A percentile compares a stretch with the other conserved stretches of the same genome.
Evolutionary conservation across 2,113 vertebrate species (phyloP).

Genomic region (Eolophus roseicapilla): DNA sequence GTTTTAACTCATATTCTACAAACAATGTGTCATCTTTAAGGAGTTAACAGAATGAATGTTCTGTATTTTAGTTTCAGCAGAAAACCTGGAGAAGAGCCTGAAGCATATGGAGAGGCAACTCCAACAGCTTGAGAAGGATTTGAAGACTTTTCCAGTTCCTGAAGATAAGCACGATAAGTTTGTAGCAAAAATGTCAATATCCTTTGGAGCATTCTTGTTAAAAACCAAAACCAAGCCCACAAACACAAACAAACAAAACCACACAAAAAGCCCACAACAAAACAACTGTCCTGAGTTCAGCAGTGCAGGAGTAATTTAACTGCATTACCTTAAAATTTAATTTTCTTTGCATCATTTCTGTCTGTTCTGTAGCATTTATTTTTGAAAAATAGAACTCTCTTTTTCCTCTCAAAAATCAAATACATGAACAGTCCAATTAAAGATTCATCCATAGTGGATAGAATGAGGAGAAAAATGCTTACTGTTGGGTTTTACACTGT

Average conservation of each 20-base stretch:
- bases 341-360: conserved; percentile 38
- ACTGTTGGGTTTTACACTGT: background rate
- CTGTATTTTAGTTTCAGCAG: conserved; percentile 88
- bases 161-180: conserved; percentile 93
- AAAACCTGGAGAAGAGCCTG: conserved; percentile 95
- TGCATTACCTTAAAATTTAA: conserved; percentile 36
- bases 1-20: conserved; percentile 2
- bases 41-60: conserved; percentile 57
- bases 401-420: background rate
- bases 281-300: background rate
- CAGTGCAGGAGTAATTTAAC: background rate
- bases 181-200: conserved; percentile 96
- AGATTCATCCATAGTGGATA: background rate
- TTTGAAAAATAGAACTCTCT: background rate
- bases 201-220: conserved; percentile 75
- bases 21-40: conserved; percentile 25
- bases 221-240: background rate
- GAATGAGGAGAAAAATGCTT: background rate
- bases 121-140: conserved; percentile 94
- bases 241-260: background rate
- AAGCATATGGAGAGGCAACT: conserved; percentile 96
- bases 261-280: background rate
- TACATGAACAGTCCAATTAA: background rate
- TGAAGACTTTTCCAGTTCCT: conserved; percentile 89
- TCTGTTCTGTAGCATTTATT: background rate